Percentiles rank a stretch among this genome's conserved stretches.
Evolutionary conservation across 2,113 vertebrate genomes (phyloP).

Genomic region (Merops nubicus): DNA sequence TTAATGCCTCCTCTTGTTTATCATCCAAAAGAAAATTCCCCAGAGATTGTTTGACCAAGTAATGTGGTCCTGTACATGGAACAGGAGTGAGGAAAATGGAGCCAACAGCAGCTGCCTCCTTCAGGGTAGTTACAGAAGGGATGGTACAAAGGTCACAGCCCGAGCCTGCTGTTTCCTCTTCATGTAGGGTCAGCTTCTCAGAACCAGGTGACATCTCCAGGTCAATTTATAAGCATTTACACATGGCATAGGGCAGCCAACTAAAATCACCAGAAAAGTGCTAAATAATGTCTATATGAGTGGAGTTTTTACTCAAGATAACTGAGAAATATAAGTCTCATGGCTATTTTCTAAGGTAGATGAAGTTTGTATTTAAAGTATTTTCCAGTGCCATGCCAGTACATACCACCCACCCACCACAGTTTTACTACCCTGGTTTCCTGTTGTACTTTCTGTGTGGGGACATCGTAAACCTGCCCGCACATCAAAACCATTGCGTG

Average conservation of each 20-base stretch:
- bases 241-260: neutral
- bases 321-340: neutral
- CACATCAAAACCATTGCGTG: fast-evolving
- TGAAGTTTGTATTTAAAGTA: neutral
- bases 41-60: neutral
- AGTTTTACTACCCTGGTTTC: neutral
- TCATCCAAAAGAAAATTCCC: neutral
- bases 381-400: neutral
- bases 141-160: neutral
- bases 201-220: neutral
- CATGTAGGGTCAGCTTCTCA: neutral
- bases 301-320: neutral
- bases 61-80: neutral
- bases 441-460: neutral
- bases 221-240: neutral
- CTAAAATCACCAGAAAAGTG: neutral
- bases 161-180: neutral
- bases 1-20: neutral
- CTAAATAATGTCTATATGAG: neutral
- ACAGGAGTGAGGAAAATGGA: neutral
- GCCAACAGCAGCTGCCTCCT: neutral
- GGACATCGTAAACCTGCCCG: neutral
- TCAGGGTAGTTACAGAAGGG: neutral
- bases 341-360: neutral
- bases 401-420: neutral